Conservation (phyloP, 2,888 invertebrate genomes). For the Trichopria drosophilae region DNA sequence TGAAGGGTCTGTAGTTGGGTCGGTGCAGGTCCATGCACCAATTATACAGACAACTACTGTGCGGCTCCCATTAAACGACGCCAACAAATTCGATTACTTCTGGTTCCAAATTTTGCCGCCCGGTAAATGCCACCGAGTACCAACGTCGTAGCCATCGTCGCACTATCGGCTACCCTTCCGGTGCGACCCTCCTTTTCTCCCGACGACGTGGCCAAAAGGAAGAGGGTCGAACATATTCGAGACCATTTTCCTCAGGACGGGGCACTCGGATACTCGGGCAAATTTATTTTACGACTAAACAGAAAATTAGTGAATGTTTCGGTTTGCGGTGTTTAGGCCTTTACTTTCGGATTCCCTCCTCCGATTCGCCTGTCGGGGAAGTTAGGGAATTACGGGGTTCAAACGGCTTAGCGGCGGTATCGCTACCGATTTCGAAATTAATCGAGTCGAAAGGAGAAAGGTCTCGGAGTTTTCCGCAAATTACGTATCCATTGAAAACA, state of each 20-base stretch:
- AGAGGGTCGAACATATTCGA: slow-evolving; percentile 35
- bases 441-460: slow-evolving; percentile 40
- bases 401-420: slow-evolving; percentile 24
- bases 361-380: slow-evolving; percentile 22
- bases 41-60: slow-evolving; percentile 57
- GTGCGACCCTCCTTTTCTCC: slow-evolving; percentile 28
- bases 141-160: slow-evolving; percentile 12
- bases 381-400: slow-evolving; percentile 23
- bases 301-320: slow-evolving; percentile 57
- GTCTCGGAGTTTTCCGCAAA: too few relatives aligned
- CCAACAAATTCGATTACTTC: slow-evolving; percentile 59
- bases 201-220: slow-evolving; percentile 36
- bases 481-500: too few relatives aligned
- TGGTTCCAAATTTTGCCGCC: slow-evolving; percentile 54
- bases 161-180: slow-evolving; percentile 8
- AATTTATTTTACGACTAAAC: slow-evolving; percentile 58
- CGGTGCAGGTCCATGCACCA: slow-evolving; percentile 48
- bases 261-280: slow-evolving; percentile 41
- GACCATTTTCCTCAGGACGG: slow-evolving; percentile 51
- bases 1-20: slow-evolving; percentile 36
- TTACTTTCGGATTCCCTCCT: slow-evolving; percentile 30
- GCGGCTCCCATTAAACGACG: slow-evolving; percentile 57
- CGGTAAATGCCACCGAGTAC: slow-evolving; percentile 43
- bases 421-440: slow-evolving; percentile 41
- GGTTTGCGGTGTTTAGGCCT: slow-evolving; percentile 51